Evolutionary conservation across 2,797 vertebrate species (phyloP).

Genomic region (Sebastes minor): DNA sequence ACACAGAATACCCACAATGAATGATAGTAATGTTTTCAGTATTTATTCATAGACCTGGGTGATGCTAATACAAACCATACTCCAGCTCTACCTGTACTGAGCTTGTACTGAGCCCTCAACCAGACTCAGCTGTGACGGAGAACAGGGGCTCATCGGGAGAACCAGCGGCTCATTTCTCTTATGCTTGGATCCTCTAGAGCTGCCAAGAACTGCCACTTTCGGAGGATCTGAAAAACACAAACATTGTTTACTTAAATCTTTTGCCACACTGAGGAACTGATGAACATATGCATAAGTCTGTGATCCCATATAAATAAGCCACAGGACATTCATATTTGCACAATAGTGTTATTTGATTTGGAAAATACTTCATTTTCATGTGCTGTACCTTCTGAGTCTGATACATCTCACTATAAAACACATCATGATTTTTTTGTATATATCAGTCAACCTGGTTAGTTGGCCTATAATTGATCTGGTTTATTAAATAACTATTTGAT

Average conservation of each 20-base stretch:
- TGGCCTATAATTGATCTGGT: too few species aligned
- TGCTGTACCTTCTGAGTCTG: background rate
- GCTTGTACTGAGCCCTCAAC: conserved; percentile 70
- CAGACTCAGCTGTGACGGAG: conserved; percentile 80
- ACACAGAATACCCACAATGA: background rate
- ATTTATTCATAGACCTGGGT: background rate
- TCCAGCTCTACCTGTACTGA: conserved; percentile 78
- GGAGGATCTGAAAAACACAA: conserved; percentile 75
- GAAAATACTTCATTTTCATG: background rate
- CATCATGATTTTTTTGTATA: background rate
- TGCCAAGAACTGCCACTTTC: conserved; percentile 80
- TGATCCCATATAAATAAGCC: background rate
- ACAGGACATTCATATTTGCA: background rate
- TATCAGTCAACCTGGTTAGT: too few species aligned
- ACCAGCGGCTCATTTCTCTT: conserved; percentile 76
- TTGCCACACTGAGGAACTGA: background rate
- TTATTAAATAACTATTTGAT: too few species aligned
- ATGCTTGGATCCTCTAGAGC: conserved; percentile 62
- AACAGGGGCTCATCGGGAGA: conserved; percentile 86
- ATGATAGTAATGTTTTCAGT: background rate
- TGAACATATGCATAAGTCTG: background rate
- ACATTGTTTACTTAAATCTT: background rate
- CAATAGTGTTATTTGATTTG: background rate
- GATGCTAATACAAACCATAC: background rate
- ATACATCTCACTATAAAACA: background rate